phyloP scores from a whole-genome alignment of 2,888 invertebrate genomes.

The Muscina levida region DNA sequence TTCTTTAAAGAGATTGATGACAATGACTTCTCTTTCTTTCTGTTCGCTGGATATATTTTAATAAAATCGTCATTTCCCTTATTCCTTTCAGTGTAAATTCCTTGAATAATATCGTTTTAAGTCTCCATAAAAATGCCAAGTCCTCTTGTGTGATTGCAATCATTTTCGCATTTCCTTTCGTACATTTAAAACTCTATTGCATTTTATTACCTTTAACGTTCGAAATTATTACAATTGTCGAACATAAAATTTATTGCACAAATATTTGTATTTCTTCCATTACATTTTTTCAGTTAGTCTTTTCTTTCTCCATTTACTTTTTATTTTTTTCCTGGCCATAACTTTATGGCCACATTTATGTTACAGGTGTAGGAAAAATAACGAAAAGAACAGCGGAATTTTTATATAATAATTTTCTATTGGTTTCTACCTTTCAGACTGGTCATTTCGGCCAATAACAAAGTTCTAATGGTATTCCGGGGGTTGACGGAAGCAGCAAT shows the following conservation, averaged over 20 bases:
- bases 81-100: too few species aligned
- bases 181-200: constrained; percentile 8
- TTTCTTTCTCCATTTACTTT: background rate
- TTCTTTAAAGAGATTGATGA: too few species aligned
- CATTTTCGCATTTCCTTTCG: background rate
- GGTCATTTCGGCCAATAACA: background rate
- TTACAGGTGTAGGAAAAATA: background rate
- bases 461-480: background rate
- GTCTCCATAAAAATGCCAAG: background rate
- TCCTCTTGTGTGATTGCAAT: background rate
- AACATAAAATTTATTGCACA: constrained; percentile 25
- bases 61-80: too few species aligned
- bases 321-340: background rate
- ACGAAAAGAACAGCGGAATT: too few species aligned
- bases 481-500: background rate
- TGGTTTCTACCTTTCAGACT: background rate
- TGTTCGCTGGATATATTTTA: too few species aligned
- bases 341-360: background rate
- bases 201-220: constrained; percentile 33
- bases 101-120: too few species aligned
- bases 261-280: constrained; percentile 35
- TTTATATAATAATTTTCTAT: constrained; percentile 13
- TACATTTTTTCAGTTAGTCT: too few species aligned
- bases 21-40: too few species aligned
- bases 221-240: constrained; percentile 29